phyloP scores from a whole-genome alignment of 2,113 vertebrate species.

The Mirza zaza region DNA sequence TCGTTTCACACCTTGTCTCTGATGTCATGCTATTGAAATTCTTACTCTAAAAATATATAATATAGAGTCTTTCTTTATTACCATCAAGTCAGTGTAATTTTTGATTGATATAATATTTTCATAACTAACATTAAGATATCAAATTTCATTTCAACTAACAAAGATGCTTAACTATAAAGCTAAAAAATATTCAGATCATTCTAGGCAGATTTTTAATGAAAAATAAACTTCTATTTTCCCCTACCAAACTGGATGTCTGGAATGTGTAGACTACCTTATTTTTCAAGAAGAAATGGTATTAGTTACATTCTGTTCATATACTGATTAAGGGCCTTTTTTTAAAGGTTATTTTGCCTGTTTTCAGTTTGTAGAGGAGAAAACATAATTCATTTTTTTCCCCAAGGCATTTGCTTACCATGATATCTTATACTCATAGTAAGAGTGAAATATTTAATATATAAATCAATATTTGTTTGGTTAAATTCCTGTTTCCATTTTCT shows the following conservation, averaged over 20 bases:
- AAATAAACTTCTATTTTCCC: neutral
- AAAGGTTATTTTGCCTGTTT: neutral
- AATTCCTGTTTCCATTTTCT: neutral
- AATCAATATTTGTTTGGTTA: constrained; percentile 30
- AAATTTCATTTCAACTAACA: neutral
- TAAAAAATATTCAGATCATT: neutral
- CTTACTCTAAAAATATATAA: neutral
- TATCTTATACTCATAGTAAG: neutral
- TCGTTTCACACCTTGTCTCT: neutral
- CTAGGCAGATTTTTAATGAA: neutral
- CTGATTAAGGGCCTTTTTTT: neutral
- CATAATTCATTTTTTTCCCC: neutral
- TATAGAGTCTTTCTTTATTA: neutral
- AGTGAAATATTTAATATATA: neutral
- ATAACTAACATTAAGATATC: neutral
- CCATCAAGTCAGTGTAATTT: neutral
- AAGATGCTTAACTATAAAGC: neutral
- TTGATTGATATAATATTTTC: neutral
- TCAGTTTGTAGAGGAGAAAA: neutral
- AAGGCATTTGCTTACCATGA: neutral
- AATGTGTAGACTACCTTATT: neutral
- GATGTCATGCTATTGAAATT: neutral
- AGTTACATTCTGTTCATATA: neutral
- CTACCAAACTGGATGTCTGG: neutral
- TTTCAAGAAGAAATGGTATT: neutral